Evolutionary conservation across 2,113 vertebrate genomes (phyloP).

Genomic region (Craseonycteris thonglongyai): DNA sequence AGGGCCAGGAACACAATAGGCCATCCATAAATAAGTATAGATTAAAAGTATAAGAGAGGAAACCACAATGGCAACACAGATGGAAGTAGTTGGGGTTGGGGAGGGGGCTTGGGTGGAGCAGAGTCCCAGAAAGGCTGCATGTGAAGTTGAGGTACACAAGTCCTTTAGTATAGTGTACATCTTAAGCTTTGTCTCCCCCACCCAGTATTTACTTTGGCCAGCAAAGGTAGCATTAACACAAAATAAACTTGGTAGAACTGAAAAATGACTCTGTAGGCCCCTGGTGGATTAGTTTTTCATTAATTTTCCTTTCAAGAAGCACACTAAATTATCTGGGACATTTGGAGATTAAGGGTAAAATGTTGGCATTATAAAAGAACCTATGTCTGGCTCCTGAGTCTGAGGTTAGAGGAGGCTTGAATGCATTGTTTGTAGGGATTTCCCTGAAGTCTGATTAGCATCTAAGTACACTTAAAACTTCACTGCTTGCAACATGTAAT

Average conservation of each 20-base stretch:
- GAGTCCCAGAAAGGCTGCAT: not conserved
- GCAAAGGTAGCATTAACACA: not conserved
- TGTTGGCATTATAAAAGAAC: constrained; percentile 16
- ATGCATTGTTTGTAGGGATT: constrained; percentile 65
- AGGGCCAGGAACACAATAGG: not conserved
- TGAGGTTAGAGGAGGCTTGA: constrained; percentile 57
- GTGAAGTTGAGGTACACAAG: not conserved
- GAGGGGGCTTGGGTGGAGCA: not conserved
- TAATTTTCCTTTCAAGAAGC: constrained; percentile 17
- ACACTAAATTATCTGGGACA: not conserved
- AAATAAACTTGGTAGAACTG: constrained; percentile 16
- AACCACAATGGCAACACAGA: not conserved
- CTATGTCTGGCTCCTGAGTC: constrained; percentile 22
- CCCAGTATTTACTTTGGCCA: not conserved
- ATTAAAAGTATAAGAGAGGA: not conserved
- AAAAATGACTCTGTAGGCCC: not conserved
- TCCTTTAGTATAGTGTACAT: not conserved
- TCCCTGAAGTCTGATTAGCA: constrained; percentile 73
- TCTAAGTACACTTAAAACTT: constrained; percentile 66
- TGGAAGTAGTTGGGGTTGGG: not conserved
- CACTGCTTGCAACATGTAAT: constrained; percentile 64
- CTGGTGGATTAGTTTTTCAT: not conserved
- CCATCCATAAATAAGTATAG: not conserved
- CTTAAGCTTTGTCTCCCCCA: not conserved
- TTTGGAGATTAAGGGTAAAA: constrained; percentile 37